Base-by-base conservation (phyloP, 2,113 vertebrate species). In the Gopherus evgoodei region DNA sequence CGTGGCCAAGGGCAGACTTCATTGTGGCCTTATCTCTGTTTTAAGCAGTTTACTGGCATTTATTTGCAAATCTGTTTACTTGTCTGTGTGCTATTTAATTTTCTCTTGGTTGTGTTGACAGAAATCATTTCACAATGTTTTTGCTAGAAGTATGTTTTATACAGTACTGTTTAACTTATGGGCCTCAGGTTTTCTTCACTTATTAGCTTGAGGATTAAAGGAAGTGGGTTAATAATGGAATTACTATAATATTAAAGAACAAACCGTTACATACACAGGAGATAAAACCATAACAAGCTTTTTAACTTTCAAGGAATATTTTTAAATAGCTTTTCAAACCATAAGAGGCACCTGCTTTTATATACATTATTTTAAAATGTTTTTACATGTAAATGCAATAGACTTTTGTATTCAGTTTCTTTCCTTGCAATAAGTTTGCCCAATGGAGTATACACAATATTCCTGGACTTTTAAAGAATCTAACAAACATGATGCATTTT, bases 1-100 rank as follows among this genome's bases (percentile, higher is more conserved):
- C 93, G 96, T 97, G 98, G 97, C 97, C 94, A 96, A 98, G 97
- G 98, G 98, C 98, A 98, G 98, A 97, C 96, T 96, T 98, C 98
- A 96, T 96, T 94, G 98, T 98, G 98, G 98, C 98, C 98, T 98
- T 98, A 98, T 97, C 97, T 98, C 93, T 95, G 93, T 95, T 97
- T 96, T 96, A 92, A 96, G 96, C 97, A 97, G 97, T 98, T 98
- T 97, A 97, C 95, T 95, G 95, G 96, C 96, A 97, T 97, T 97
- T 94, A 94, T 96, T 97, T 95, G 95, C 96, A 95, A 93, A 94
- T 84, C 87, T 97, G 96, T 97, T 97, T 97, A 94, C 94, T 97
- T 94, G 90, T 96, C 84, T 94, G 53, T 84, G 89, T 91, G 90
- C 84, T 97, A 59, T 94, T 96, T 94, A 94, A 89, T 88, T 92